Evolutionary conservation across 2,888 invertebrate genomes (phyloP).

Genomic region (Linyphia triangularis): DNA sequence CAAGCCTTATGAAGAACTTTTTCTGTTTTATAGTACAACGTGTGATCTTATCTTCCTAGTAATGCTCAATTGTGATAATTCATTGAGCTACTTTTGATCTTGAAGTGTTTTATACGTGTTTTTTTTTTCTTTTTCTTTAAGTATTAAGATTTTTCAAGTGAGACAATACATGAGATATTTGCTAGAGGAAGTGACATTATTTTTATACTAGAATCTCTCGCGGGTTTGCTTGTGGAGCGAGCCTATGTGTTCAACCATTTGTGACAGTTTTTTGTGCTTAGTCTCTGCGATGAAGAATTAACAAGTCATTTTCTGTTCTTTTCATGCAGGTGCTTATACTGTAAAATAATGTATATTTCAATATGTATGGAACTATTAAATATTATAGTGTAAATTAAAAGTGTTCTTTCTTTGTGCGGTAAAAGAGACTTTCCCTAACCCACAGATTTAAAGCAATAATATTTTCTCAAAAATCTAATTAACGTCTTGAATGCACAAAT

Average conservation of each 20-base stretch:
- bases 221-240: neutral
- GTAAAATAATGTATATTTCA: slow-evolving; percentile 69
- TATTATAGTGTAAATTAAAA: slow-evolving; percentile 50
- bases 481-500: too few relatives aligned
- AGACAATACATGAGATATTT: slow-evolving; percentile 11
- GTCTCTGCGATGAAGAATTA: slow-evolving; percentile 19
- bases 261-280: slow-evolving; percentile 33
- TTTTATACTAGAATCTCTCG: slow-evolving; percentile 72
- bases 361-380: slow-evolving; percentile 62
- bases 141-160: slow-evolving; percentile 26
- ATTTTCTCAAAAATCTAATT: too few relatives aligned
- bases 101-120: slow-evolving; percentile 52
- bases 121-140: slow-evolving; percentile 55
- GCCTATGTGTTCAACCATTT: slow-evolving; percentile 17
- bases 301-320: slow-evolving; percentile 55
- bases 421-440: too few relatives aligned
- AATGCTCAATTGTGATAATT: slow-evolving; percentile 70
- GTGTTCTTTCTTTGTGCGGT: neutral
- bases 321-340: slow-evolving; percentile 66
- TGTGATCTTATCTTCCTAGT: slow-evolving; percentile 63
- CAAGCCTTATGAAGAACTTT: neutral
- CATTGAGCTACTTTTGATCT: slow-evolving; percentile 48
- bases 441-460: too few relatives aligned
- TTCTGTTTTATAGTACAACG: slow-evolving; percentile 58
- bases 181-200: slow-evolving; percentile 55